These are phyloP conservation scores for Uloborus plumipes DNA, from an alignment of 2,888 invertebrate genomes.

Conservation along the genomic window DNA sequence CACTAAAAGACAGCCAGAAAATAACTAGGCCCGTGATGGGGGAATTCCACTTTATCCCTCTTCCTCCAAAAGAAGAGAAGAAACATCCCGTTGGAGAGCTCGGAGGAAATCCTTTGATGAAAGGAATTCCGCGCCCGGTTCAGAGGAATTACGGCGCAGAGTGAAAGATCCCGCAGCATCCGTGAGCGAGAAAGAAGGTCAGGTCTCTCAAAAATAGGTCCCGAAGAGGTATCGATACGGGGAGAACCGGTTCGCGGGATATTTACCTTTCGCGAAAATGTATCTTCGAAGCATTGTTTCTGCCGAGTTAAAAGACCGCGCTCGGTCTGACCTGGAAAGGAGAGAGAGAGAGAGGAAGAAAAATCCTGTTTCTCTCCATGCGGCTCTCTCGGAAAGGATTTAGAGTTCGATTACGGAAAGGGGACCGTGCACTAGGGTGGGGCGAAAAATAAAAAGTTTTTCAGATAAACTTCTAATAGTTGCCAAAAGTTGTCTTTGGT, in stretches of 20 bases:
- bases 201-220: conserved; percentile 45
- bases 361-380: conserved; percentile 14
- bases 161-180: not conserved
- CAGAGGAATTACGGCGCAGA: too few species aligned
- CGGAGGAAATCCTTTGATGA: too few species aligned
- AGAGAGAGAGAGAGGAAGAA: not conserved
- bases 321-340: conserved; percentile 43
- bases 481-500: too few species aligned
- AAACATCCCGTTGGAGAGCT: too few species aligned
- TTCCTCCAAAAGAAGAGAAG: too few species aligned
- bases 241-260: conserved; percentile 50
- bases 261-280: conserved; percentile 51
- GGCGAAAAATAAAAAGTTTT: too few species aligned
- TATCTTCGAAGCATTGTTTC: conserved; percentile 46
- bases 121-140: too few species aligned
- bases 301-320: not conserved
- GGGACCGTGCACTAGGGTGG: too few species aligned
- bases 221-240: conserved; percentile 20
- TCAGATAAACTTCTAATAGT: too few species aligned
- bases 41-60: too few species aligned
- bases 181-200: conserved; percentile 16
- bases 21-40: too few species aligned
- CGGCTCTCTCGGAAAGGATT: not conserved
- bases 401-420: not conserved
- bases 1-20: too few species aligned